Evolutionary conservation across 1,140 invertebrate genomes (phyloP).

Genomic region (Drosophila prosaltans): DNA sequence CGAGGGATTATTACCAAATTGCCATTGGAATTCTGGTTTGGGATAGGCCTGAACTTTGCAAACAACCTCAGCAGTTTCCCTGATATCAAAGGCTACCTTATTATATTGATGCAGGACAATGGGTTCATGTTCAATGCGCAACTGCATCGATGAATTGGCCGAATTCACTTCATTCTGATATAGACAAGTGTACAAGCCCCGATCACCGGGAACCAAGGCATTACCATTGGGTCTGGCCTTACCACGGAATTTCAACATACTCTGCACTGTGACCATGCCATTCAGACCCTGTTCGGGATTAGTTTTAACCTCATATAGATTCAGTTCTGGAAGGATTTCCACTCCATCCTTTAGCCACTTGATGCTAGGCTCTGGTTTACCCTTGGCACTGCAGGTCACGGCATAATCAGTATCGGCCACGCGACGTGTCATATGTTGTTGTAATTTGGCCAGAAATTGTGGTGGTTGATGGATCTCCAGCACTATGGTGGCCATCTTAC

Average conservation of each 20-base stretch:
- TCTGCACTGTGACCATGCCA: slow-evolving; percentile 92
- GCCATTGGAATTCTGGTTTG: slow-evolving; percentile 96
- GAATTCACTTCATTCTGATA: slow-evolving; percentile 95
- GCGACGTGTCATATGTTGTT: slow-evolving; percentile 90
- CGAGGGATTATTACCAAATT: slow-evolving; percentile 88
- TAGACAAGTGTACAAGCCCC: slow-evolving; percentile 93
- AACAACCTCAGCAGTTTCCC: slow-evolving; percentile 92
- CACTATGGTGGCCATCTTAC: slow-evolving; percentile 91
- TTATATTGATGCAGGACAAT: slow-evolving; percentile 93
- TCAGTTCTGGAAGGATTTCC: slow-evolving; percentile 89
- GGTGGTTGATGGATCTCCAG: slow-evolving; percentile 94
- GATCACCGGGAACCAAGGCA: slow-evolving; percentile 91
- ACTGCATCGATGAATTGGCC: slow-evolving; percentile 93
- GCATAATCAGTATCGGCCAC: slow-evolving; percentile 92
- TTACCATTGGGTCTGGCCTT: slow-evolving; percentile 89
- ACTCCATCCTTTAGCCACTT: slow-evolving; percentile 94
- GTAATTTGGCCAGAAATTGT: slow-evolving; percentile 91
- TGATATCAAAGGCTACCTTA: slow-evolving; percentile 93
- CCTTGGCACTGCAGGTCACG: slow-evolving; percentile 92
- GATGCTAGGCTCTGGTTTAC: slow-evolving; percentile 92
- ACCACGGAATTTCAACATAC: slow-evolving; percentile 91
- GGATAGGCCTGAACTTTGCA: slow-evolving; percentile 96
- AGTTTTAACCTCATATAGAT: slow-evolving; percentile 91
- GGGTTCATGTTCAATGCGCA: slow-evolving; percentile 95
- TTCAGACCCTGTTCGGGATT: slow-evolving; percentile 89